Base-by-base conservation (phyloP, 92 coral and sea anemone species). In the Porites evermanni region DNA sequence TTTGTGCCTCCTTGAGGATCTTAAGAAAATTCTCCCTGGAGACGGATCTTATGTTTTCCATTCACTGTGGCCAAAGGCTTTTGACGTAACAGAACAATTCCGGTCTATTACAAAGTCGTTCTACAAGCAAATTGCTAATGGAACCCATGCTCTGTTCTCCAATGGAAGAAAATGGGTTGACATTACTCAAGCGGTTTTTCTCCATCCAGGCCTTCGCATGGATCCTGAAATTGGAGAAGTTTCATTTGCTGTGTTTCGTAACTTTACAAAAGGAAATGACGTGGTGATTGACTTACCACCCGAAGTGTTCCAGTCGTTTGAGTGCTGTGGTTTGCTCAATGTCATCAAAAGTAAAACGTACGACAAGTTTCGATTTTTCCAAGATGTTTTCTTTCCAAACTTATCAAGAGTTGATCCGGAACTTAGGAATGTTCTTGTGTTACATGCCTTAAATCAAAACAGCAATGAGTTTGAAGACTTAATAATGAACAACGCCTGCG, bases 211-310 rank as follows among this genome's bases (percentile, higher is more conserved):
- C 16, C 69, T 93, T 67, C 81, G 92, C 44, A 73, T 24, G 58
- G 78, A 88, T 68, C 75, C 65, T 20, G 44, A 56, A 72, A 84
- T 93, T 4, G 91, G 94, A 21, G 52, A 85, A 2, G 51, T 71
- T n/a, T 89, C 94, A 4, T 74, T 88, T 12, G 60, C 80, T 9
- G 89, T 81, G 26, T 64, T 93, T 53, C 52, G 73, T 47, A 38
- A 72, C 21, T 29, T 79, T 2, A 32, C 76, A 12, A 74, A 19
- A 21, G 65, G 1, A 51, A 44, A 47, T 26, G 32, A 79, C 60
- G 77, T 91, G 38, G 94, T 86, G 65, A 74, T 95, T 60, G 96
- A 95, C 56, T 76, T 93, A 3, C 92, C 96, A 12, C 77, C 65
- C 26, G 86, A 85, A 0, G 77, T 95, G 56, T 81, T 84, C 63